Base-by-base conservation (phyloP, 2,888 invertebrate genomes). In the Pseudeuparius sepicola region DNA sequence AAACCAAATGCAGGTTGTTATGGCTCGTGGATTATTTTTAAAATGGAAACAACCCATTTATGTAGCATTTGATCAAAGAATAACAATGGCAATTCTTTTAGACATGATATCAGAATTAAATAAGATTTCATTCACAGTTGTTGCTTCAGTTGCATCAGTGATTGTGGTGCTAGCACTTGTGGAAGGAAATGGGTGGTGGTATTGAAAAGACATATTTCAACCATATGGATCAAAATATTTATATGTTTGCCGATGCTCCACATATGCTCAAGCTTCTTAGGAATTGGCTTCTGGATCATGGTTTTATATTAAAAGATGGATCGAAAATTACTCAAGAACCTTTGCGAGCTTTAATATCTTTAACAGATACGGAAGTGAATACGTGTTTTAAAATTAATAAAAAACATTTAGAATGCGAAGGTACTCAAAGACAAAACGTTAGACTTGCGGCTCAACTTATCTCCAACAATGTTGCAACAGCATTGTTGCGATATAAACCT, bases 111-210 rank as follows among this genome's bases (percentile, higher is more conserved):
- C n/a, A n/a, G n/a, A n/a, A n/a, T n/a, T n/a, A n/a, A n/a, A n/a
- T n/a, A n/a, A n/a, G n/a, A n/a, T n/a, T n/a, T n/a, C n/a, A n/a
- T n/a, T n/a, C n/a, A n/a, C n/a, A n/a, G n/a, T n/a, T n/a, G n/a
- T n/a, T n/a, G n/a, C n/a, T n/a, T n/a, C n/a, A n/a, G n/a, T n/a
- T 43, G 41, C 37, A 46, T 47, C 2, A 36, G 26, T 15, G 47
- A 51, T 30, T 47, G 44, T 34, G 49, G 45, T 7, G 36, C 38
- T 18, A 23, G 44, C 5, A 48, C 3, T 20, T 48, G 16, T 47
- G 47, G 46, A 37, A 40, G 29, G 24, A 31, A 16, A 30, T 41
- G n/a, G 16, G 13, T 4, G 24, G 44, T 16, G 14, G 15, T 3
- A 13, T 28, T 2, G 35, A 46, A 10, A 31, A 38, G 2, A 37